phyloP scores from a whole-genome alignment of 2,113 vertebrate genomes.

The Lates calcarifer region DNA sequence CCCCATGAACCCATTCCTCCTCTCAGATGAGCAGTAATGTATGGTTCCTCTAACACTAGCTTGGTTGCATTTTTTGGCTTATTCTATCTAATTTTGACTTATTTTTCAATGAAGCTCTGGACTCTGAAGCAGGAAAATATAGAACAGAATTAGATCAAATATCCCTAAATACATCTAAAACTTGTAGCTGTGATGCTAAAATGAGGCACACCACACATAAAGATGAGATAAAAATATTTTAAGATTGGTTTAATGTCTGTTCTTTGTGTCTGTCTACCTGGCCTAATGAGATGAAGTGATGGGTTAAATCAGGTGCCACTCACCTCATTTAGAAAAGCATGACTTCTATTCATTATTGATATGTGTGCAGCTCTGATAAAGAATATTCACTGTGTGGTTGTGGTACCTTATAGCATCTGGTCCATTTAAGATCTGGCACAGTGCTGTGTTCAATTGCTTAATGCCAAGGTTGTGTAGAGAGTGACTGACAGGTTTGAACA shows the following conservation, averaged over 20 bases:
- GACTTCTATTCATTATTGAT: not conserved
- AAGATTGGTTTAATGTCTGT: not conserved
- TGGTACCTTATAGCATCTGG: conserved; percentile 55
- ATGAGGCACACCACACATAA: not conserved
- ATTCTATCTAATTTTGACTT: not conserved
- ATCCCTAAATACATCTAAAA: conserved; percentile 35
- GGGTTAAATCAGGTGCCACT: not conserved
- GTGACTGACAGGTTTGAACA: conserved; percentile 69
- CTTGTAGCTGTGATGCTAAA: conserved; percentile 20
- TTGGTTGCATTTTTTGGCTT: not conserved
- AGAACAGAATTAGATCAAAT: conserved; percentile 25
- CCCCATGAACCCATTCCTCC: not conserved
- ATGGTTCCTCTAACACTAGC: not conserved
- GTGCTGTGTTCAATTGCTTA: conserved; percentile 25
- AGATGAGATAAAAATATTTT: not conserved
- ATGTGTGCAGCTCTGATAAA: conserved; percentile 11
- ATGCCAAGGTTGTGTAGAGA: conserved; percentile 41
- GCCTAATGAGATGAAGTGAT: not conserved
- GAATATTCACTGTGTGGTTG: conserved; percentile 1
- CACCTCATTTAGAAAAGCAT: not conserved
- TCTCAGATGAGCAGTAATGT: not conserved
- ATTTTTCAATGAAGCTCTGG: conserved; percentile 7
- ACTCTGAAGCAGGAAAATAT: conserved; percentile 1
- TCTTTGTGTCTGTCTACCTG: not conserved
- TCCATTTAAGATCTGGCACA: conserved; percentile 58